Percentiles rank a stretch among this genome's conserved stretches.
Conservation (phyloP, 2,797 vertebrate species). For the Leontopithecus rosalia region DNA sequence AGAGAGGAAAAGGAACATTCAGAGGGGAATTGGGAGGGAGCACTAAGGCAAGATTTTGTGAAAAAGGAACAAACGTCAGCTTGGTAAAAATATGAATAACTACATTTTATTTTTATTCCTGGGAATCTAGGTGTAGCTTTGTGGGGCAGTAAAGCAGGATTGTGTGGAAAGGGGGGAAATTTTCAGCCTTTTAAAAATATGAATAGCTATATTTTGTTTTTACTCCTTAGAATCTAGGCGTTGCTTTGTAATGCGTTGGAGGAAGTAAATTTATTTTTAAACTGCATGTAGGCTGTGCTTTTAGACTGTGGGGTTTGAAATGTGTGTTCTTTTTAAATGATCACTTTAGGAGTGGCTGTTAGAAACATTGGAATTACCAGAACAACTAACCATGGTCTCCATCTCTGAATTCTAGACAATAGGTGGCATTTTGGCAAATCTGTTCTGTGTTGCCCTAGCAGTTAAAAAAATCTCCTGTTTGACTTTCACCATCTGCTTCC, state of each 20-base stretch:
- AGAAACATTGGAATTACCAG: background rate
- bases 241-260: background rate
- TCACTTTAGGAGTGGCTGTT: background rate
- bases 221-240: background rate
- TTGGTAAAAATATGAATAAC: background rate
- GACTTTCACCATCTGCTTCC: slow-evolving; percentile 22
- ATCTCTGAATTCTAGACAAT: background rate
- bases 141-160: background rate
- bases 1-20: background rate
- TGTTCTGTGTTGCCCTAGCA: background rate
- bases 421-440: background rate
- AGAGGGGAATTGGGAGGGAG: background rate
- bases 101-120: background rate
- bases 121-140: background rate
- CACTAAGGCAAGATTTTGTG: background rate
- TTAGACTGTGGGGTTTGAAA: background rate
- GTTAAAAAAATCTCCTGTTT: slow-evolving; percentile 37
- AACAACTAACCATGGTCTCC: background rate
- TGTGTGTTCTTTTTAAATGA: background rate
- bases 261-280: slow-evolving; percentile 32
- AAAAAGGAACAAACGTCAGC: background rate
- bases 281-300: background rate
- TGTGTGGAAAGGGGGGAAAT: background rate
- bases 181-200: background rate
- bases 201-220: background rate